Evolutionary conservation across 2,888 invertebrate genomes (phyloP), one percentile per base, ranked within the genome.

Genomic region (Agelastica alni): DNA sequence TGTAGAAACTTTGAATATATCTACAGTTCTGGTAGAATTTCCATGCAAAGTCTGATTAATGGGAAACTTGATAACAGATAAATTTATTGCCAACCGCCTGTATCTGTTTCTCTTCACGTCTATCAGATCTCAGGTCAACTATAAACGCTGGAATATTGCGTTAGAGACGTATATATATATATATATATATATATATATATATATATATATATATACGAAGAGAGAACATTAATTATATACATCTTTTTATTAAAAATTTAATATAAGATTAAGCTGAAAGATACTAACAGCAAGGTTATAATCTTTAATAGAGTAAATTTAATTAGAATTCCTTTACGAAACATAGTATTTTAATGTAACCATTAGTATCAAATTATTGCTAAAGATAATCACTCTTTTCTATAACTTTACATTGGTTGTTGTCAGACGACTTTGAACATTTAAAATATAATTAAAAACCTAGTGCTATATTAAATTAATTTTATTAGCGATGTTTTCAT

Each of bases 51-150:
- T 65, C 34, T 68, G 67, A 68, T 68, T 64, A 67, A 68, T 65
- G 66, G 65, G 64, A 58, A 59, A 59, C 60, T 58, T 59, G 61
- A 64, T 62, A 64, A 58, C 54, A 51, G 61, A 67, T 66, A 69
- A 65, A 68, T 68, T 65, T 66, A 68, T 65, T 61, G 66, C 61
- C 57, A 61, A 53, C 55, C 59, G 57, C 56, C 57, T 59, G 59
- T 64, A 67, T 69, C 68, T 64, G 65, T 66, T 66, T 67, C 66
- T 66, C 63, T 60, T 63, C 54, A 58, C 61, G 62, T 64, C 67
- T 64, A 67, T 69, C 64, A 65, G 62, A 68, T 68, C 65, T 65
- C 64, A 59, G 65, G 59, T 59, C 60, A 60, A 58, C 61, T 60
- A 60, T 63, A 57, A 61, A 61, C 61, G 65, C 65, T 66, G 63